Evolutionary conservation across 1,140 invertebrate species (phyloP).

Genomic region (Orussus abietinus): DNA sequence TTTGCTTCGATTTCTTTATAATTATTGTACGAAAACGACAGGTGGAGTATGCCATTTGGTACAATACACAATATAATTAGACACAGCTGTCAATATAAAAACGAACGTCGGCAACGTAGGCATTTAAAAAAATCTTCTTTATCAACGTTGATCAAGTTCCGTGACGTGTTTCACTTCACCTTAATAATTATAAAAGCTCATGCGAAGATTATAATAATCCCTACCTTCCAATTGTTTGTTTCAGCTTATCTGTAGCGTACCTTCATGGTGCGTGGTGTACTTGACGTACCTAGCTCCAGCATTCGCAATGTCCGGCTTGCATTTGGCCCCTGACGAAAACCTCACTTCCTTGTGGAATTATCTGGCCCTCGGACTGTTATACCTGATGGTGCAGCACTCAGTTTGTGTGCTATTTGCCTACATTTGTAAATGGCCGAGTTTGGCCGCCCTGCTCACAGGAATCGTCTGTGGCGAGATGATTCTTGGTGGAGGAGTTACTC

Average conservation of each 20-base stretch:
- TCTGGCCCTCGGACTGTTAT: slow-evolving; percentile 63
- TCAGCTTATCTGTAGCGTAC: slow-evolving; percentile 59
- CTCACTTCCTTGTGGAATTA: slow-evolving; percentile 44
- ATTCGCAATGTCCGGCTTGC: slow-evolving; percentile 82
- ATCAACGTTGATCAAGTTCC: no score
- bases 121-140: no score
- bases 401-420: slow-evolving; percentile 68
- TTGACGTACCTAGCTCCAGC: slow-evolving; percentile 80
- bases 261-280: slow-evolving; percentile 68
- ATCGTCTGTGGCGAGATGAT: slow-evolving; percentile 63
- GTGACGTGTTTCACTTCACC: no score
- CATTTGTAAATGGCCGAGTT: slow-evolving; percentile 57
- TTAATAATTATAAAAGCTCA: no score
- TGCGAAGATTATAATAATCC: no score
- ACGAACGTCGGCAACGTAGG: no score
- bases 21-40: no score
- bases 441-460: slow-evolving; percentile 58
- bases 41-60: no score
- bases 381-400: slow-evolving; percentile 68
- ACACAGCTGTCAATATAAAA: no score
- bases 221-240: slow-evolving; percentile 34
- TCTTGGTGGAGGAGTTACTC: slow-evolving; percentile 65
- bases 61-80: no score
- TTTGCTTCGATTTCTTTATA: no score
- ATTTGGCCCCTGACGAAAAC: slow-evolving; percentile 45